phyloP scores from a whole-genome alignment of 2,888 invertebrate species.

The Empis stercorea region DNA sequence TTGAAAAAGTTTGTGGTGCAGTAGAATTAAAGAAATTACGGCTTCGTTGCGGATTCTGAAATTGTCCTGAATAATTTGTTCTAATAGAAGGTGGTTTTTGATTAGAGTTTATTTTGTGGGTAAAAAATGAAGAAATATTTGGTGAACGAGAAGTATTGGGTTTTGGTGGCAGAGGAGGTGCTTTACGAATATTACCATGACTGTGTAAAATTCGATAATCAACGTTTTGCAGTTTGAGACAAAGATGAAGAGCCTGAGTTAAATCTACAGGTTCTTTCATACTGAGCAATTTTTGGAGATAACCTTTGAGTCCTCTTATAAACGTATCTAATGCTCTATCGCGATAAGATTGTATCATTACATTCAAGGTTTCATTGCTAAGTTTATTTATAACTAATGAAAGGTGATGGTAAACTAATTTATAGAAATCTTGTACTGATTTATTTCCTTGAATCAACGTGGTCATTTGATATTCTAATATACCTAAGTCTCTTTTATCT shows the following conservation, averaged over 20 bases:
- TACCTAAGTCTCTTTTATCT: constrained; percentile 8
- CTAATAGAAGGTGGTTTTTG: not conserved
- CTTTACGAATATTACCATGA: not conserved
- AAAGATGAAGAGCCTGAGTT: constrained; percentile 12
- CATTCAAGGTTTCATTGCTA: not conserved
- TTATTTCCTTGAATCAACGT: constrained; percentile 5
- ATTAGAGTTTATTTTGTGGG: too few relatives aligned
- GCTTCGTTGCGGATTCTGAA: too few relatives aligned
- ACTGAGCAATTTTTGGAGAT: constrained; percentile 11
- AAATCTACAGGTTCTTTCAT: constrained; percentile 15
- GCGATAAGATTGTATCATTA: constrained; percentile 5
- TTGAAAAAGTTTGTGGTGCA: not conserved
- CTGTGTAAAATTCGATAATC: not conserved
- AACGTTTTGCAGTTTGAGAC: constrained; percentile 10
- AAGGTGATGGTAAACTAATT: constrained; percentile 4
- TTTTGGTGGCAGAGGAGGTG: not conserved
- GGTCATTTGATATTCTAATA: constrained; percentile 10
- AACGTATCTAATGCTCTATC: constrained; percentile 9
- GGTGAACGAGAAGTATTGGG: not conserved
- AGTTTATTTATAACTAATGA: constrained; percentile 5
- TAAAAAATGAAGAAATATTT: too few relatives aligned
- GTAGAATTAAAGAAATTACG: too few relatives aligned
- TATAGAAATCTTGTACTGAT: constrained; percentile 6
- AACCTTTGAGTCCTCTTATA: constrained; percentile 8
- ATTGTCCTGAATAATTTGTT: too few relatives aligned